Evolutionary conservation across 1,140 invertebrate species (phyloP).

Genomic region (Lasioglossum baleicum): DNA sequence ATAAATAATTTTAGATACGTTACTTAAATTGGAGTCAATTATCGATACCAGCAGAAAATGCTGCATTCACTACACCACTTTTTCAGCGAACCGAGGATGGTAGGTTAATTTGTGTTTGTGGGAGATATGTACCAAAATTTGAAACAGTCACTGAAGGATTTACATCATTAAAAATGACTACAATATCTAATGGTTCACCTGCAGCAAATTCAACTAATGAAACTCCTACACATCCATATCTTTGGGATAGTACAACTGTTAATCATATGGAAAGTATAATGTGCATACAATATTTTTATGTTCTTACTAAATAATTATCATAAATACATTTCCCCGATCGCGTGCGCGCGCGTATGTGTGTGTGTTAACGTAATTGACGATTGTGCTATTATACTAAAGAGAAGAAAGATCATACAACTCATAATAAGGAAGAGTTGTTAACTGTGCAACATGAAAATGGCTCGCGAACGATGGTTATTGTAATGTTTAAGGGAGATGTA

Average conservation of each 20-base stretch:
- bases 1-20: too few relatives aligned
- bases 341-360: too few relatives aligned
- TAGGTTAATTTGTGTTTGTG: constrained; percentile 87
- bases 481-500: constrained; percentile 91
- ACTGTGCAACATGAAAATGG: constrained; percentile 84
- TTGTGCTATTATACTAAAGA: too few relatives aligned
- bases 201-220: constrained; percentile 80
- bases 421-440: constrained; percentile 83
- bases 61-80: constrained; percentile 87
- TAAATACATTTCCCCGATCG: too few relatives aligned
- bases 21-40: constrained; percentile 88
- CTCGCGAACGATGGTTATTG: too few relatives aligned
- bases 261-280: constrained; percentile 78
- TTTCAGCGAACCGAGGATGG: constrained; percentile 88
- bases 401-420: constrained; percentile 69
- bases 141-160: constrained; percentile 85
- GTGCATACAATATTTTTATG: too few relatives aligned
- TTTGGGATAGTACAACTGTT: constrained; percentile 82
- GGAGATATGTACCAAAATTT: constrained; percentile 84
- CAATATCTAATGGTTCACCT: constrained; percentile 79
- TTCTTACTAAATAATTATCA: too few relatives aligned
- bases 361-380: too few relatives aligned
- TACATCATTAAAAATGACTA: constrained; percentile 86
- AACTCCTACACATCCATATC: constrained; percentile 84
- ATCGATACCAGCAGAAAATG: constrained; percentile 84